phyloP scores from a whole-genome alignment of 2,113 vertebrate genomes.

The Menidia beryllina region DNA sequence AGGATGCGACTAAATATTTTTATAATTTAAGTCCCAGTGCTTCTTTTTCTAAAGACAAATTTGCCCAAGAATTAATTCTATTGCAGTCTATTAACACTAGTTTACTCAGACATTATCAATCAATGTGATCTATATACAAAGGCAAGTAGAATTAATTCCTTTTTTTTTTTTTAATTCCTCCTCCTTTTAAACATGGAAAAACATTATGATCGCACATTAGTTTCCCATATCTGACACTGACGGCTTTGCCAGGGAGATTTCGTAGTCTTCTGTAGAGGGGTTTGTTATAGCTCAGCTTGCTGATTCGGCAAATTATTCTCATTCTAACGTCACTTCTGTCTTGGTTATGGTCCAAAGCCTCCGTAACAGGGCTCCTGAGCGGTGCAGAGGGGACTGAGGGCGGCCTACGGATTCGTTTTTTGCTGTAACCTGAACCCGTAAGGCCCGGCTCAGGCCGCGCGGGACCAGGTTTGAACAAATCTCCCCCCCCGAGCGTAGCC shows the following conservation, averaged over 20 bases:
- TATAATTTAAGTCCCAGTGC: constrained; percentile 87
- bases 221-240: constrained; percentile 58
- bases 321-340: too few species aligned
- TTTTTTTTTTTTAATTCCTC: constrained; percentile 61
- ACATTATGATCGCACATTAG: constrained; percentile 38
- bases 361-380: too few species aligned
- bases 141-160: constrained; percentile 27
- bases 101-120: constrained; percentile 21
- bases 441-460: constrained; percentile 36
- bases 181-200: constrained; percentile 61
- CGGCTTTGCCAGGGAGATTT: constrained; percentile 77
- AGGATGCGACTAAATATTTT: constrained; percentile 90
- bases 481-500: constrained; percentile 63
- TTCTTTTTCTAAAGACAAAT: constrained; percentile 77
- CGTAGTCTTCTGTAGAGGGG: constrained; percentile 76
- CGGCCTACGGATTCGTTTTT: too few species aligned
- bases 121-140: constrained; percentile 19
- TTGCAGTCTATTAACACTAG: constrained; percentile 83
- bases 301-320: too few species aligned
- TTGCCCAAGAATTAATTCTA: constrained; percentile 90
- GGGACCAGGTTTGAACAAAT: constrained; percentile 52
- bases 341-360: too few species aligned
- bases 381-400: too few species aligned
- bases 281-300: constrained; percentile 25
- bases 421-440: constrained; percentile 54